Evolutionary conservation across 1,140 invertebrate species (phyloP), one percentile per base, ranked within the genome.

Genomic region (Brachionus koreanus): DNA sequence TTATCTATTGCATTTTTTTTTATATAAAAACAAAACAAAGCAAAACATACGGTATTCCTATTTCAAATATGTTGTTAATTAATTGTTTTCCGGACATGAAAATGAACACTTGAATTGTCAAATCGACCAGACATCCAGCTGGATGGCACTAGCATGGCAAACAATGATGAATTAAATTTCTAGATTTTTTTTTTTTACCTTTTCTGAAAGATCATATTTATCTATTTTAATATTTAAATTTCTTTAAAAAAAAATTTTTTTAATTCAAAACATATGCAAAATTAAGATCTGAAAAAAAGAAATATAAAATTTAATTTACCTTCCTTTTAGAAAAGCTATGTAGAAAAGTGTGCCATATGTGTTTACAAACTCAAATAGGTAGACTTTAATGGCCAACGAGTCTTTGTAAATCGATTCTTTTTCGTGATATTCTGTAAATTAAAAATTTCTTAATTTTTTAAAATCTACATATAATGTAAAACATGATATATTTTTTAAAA

Each of bases 351-450:
- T 96, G 0, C 94, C 94, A 85, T 97, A 98, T 87, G 94, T 97
- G 86, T 98, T 98, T 90, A 97, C 94, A 86, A 97, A 98, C 87
- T 98, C 95, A 88, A 98, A 98, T 67, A 97, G 90, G 88, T 96
- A 98, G 89, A 98, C 97, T 88, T 98, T 98, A 85, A 97, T 95
- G 0, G 95, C 98, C 86, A 95, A 97, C 0, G 93, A 95, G 85
- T 96, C 93, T 89, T 98, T 95, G 87, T 96, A 98, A 88, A 97
- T 94, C 0, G 94, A 94, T 85, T 97, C 94, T 0, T 95, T 97
- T 76, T 95, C 89, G 1, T 94, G 95, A 87, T 94, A 94, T 87
- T 97, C 95, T 79, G 25, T 77, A 42, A 52, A 75, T 39, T 5
- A 46, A 43, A 33, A 72, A 25, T 72, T 25, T n/a, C n/a, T n/a